Evolutionary conservation across 2,888 invertebrate genomes (phyloP).

Genomic region (Harpalus rufipes): DNA sequence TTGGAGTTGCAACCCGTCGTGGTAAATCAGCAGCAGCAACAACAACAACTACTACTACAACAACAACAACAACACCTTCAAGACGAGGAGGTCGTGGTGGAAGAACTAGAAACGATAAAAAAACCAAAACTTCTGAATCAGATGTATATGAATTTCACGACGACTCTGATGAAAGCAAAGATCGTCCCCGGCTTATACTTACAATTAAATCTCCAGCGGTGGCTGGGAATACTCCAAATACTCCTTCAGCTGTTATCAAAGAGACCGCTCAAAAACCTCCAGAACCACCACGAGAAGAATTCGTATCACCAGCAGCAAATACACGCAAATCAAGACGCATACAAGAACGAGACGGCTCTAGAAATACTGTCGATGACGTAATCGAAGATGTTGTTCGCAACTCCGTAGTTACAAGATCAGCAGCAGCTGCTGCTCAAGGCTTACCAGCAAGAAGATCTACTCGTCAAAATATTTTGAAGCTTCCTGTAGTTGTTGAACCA

Average conservation of each 20-base stretch:
- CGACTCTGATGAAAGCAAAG: slow-evolving; percentile 88
- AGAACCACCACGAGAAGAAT: slow-evolving; percentile 82
- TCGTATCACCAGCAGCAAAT: slow-evolving; percentile 82
- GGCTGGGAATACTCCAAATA: slow-evolving; percentile 73
- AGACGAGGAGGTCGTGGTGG: slow-evolving; percentile 79
- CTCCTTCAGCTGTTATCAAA: slow-evolving; percentile 77
- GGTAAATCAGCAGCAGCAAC: slow-evolving; percentile 76
- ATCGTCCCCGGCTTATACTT: slow-evolving; percentile 87
- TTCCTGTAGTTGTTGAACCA: slow-evolving; percentile 70
- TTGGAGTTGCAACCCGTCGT: slow-evolving; percentile 81
- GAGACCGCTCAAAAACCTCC: slow-evolving; percentile 80
- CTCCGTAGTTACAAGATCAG: slow-evolving; percentile 75
- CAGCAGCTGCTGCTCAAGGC: slow-evolving; percentile 74
- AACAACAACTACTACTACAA: slow-evolving; percentile 66
- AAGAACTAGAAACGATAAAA: slow-evolving; percentile 79
- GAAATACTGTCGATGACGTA: slow-evolving; percentile 90
- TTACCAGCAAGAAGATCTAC: slow-evolving; percentile 79
- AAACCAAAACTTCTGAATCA: slow-evolving; percentile 79
- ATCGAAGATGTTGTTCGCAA: slow-evolving; percentile 94
- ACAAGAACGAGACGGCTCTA: slow-evolving; percentile 87
- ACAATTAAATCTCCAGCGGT: slow-evolving; percentile 88
- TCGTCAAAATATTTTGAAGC: slow-evolving; percentile 78
- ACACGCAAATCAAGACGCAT: slow-evolving; percentile 90
- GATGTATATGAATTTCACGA: slow-evolving; percentile 96
- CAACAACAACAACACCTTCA: slow-evolving; percentile 74